Evolutionary conservation across 2,888 invertebrate genomes (phyloP).

Genomic region (Monoplex corrugatus): DNA sequence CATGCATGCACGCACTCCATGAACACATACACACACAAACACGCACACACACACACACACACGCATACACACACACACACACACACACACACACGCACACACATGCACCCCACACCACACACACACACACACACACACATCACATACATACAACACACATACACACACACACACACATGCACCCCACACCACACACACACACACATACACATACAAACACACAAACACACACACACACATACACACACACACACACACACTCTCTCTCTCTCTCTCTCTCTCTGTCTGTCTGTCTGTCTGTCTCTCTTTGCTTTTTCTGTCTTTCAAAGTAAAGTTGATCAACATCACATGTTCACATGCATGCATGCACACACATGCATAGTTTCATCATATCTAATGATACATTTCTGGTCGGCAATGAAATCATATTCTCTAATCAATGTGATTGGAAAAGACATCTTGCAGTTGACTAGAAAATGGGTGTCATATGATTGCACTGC

Average conservation of each 20-base stretch:
- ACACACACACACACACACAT: slow-evolving; percentile 1
- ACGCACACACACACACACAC: not conserved
- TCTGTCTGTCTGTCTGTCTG: not conserved
- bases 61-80: not conserved
- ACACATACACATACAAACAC: too few species aligned
- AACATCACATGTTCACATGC: not conserved
- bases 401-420: too few species aligned
- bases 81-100: slow-evolving; percentile 14
- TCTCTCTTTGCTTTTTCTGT: too few species aligned
- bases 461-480: too few species aligned
- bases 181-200: too few species aligned
- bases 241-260: not conserved
- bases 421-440: too few species aligned
- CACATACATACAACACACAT: too few species aligned
- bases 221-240: not conserved
- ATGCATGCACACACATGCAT: not conserved
- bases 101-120: not conserved
- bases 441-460: too few species aligned
- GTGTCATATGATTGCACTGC: too few species aligned
- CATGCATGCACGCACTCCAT: not conserved
- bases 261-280: not conserved
- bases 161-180: too few species aligned
- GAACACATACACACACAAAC: not conserved
- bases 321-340: too few species aligned
- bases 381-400: too few species aligned